Percentiles rank a stretch among this genome's conserved stretches.
Conservation (phyloP, 2,888 invertebrate species). For the Eupeodes latifasciatus region DNA sequence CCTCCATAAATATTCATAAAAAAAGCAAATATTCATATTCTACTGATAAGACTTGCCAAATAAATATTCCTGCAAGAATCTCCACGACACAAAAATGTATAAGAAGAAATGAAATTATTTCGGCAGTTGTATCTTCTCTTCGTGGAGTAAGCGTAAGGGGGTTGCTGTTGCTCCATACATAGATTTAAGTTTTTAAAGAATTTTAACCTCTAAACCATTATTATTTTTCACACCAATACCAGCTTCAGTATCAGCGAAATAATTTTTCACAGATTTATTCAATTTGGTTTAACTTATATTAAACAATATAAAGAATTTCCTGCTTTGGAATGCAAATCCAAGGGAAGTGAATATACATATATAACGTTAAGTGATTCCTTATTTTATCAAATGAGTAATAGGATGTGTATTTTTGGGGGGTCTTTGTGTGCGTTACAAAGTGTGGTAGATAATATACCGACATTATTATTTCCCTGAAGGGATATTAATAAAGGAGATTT, state of each 20-base stretch:
- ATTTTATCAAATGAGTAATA: constrained; percentile 67
- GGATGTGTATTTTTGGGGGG: constrained; percentile 7
- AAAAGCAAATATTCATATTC: constrained; percentile 74
- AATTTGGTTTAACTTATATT: constrained; percentile 59
- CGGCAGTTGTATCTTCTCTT: background rate
- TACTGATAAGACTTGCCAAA: constrained; percentile 73
- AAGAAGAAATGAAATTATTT: constrained; percentile 67
- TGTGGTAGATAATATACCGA: background rate
- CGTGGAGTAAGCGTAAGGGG: background rate
- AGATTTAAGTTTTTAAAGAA: constrained; percentile 17
- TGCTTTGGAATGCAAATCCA: constrained; percentile 66
- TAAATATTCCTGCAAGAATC: constrained; percentile 66
- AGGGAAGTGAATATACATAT: background rate
- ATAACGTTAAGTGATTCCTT: background rate
- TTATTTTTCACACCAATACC: background rate
- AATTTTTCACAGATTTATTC: constrained; percentile 62
- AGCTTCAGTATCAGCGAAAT: background rate
- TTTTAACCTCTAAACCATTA: constrained; percentile 1
- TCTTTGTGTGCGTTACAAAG: background rate
- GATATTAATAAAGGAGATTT: constrained; percentile 13
- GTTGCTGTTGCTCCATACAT: background rate
- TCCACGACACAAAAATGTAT: constrained; percentile 3
- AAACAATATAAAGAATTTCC: constrained; percentile 67
- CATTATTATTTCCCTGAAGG: constrained; percentile 15
- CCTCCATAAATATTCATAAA: constrained; percentile 75